Evolutionary conservation across 2,113 vertebrate genomes (phyloP).

Genomic region (Phylloscopus whistleri): DNA sequence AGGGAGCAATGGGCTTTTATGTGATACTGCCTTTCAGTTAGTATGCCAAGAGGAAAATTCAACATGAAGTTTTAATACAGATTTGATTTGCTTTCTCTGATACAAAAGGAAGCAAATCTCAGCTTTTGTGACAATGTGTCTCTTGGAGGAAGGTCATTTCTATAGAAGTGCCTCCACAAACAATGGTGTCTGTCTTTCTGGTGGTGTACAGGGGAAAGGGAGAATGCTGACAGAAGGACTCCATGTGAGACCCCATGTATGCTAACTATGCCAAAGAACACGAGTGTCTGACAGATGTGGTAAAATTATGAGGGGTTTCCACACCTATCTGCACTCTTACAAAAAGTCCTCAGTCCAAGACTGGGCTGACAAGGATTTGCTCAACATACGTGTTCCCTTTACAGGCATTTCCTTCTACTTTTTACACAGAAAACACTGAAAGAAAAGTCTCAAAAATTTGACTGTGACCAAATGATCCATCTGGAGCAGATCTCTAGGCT

Average conservation of each 20-base stretch:
- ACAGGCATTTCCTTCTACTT: background rate
- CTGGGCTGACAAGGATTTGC: background rate
- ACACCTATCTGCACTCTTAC: background rate
- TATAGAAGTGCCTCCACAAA: background rate
- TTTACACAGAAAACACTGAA: background rate
- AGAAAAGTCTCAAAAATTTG: background rate
- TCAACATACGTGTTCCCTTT: background rate
- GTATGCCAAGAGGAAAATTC: background rate
- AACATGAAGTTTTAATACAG: background rate
- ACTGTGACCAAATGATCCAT: background rate
- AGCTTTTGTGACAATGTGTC: background rate
- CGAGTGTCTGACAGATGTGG: background rate
- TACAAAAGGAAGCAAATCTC: background rate
- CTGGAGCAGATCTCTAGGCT: background rate
- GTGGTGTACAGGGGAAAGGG: background rate
- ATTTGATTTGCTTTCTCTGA: background rate
- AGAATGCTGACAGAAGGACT: background rate
- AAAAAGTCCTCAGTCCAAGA: background rate
- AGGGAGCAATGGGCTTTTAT: background rate
- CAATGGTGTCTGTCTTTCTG: background rate
- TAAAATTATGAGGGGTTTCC: background rate
- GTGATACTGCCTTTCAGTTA: background rate
- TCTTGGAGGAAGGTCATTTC: background rate
- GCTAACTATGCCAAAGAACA: background rate
- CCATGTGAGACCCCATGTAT: accelerated